Conservation (phyloP, 1,140 invertebrate species). For the Lepidurus packardi region DNA sequence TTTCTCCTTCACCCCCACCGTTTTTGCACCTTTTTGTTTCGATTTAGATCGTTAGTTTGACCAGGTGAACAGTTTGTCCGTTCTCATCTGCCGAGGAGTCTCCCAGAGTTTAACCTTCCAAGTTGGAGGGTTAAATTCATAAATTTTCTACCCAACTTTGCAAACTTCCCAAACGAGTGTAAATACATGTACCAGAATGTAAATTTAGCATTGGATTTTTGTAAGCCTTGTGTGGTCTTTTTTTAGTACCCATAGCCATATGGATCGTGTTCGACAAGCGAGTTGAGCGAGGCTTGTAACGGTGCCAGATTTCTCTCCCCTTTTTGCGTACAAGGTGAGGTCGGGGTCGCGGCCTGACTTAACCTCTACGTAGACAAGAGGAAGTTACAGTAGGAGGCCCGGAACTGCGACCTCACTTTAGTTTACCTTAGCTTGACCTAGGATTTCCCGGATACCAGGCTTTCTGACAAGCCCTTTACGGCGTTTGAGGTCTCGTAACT, state of each 20-base stretch:
- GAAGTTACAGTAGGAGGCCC: neutral
- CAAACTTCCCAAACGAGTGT: neutral
- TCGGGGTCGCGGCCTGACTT: neutral
- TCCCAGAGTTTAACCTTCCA: neutral
- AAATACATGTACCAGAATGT: neutral
- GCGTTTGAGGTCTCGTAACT: neutral
- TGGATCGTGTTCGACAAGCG: neutral
- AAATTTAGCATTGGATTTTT: neutral
- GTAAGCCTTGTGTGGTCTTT: neutral
- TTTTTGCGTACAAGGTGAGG: neutral
- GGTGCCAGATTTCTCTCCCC: neutral
- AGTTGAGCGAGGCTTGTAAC: neutral
- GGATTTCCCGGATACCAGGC: slow-evolving; percentile 8
- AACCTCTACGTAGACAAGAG: neutral
- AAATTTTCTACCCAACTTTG: neutral
- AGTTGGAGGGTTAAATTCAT: neutral
- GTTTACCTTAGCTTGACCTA: slow-evolving; percentile 15
- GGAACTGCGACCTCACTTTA: neutral
- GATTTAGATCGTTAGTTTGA: neutral
- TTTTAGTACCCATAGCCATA: neutral
- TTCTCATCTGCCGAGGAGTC: slow-evolving; percentile 1
- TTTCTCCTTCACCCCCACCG: neutral
- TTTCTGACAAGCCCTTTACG: neutral
- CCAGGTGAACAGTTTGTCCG: slow-evolving; percentile 16
- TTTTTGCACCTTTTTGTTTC: neutral